phyloP scores from a whole-genome alignment of 2,888 invertebrate genomes.

The Diadromus collaris region DNA sequence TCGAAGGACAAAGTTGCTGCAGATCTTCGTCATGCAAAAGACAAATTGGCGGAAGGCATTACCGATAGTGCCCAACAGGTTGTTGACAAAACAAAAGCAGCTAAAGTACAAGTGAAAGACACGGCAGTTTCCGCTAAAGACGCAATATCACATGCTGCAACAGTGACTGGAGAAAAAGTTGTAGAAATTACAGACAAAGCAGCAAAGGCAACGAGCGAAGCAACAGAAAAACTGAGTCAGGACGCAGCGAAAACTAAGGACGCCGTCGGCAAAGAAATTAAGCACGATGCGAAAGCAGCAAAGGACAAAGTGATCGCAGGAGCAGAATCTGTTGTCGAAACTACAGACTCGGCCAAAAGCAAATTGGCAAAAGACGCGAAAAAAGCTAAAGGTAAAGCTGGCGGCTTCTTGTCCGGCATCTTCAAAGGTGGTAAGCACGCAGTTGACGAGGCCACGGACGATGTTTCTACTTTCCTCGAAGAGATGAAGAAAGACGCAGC shows the following conservation, averaged over 20 bases:
- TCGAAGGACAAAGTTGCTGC: constrained; percentile 54
- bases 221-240: constrained; percentile 41
- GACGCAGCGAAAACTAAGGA: constrained; percentile 44
- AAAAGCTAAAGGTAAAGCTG: constrained; percentile 55
- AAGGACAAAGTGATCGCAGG: constrained; percentile 61
- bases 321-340: constrained; percentile 44
- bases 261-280: constrained; percentile 45
- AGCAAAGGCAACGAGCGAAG: constrained; percentile 14
- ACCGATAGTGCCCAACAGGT: constrained; percentile 19
- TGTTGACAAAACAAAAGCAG: constrained; percentile 33
- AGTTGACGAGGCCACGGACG: constrained; percentile 65
- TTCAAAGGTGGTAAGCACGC: constrained; percentile 71
- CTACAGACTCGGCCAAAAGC: constrained; percentile 57
- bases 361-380: constrained; percentile 48
- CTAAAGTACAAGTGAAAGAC: constrained; percentile 41
- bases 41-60: constrained; percentile 50
- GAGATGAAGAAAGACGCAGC: constrained; percentile 67
- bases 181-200: constrained; percentile 35
- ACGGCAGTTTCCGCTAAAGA: constrained; percentile 38
- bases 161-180: constrained; percentile 56
- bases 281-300: constrained; percentile 49
- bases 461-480: constrained; percentile 68
- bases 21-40: constrained; percentile 47
- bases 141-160: constrained; percentile 43
- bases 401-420: constrained; percentile 66